phyloP scores from a whole-genome alignment of 2,888 invertebrate genomes.

The Lepidocyrtinus sp. region DNA sequence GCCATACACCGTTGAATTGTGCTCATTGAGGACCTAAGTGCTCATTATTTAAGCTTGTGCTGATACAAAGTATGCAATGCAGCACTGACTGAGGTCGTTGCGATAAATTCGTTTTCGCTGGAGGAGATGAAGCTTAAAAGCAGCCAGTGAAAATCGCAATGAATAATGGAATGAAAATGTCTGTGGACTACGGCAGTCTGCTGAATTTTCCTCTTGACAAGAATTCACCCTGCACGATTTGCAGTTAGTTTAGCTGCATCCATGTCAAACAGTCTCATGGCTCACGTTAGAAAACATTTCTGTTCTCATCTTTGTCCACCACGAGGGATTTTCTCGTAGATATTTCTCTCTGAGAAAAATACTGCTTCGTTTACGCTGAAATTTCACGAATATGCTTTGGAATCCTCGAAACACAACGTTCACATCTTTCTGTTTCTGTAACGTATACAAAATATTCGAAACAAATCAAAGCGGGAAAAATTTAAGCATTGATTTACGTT shows the following conservation, averaged over 20 bases:
- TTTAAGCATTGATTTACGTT: too few relatives aligned
- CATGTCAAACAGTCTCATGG: not conserved
- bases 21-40: too few relatives aligned
- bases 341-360: too few relatives aligned
- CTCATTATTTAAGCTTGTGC: not conserved
- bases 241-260: not conserved
- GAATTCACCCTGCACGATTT: not conserved
- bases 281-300: not conserved
- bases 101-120: not conserved
- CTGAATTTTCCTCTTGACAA: not conserved
- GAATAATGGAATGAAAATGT: not conserved
- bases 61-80: not conserved
- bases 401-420: too few relatives aligned
- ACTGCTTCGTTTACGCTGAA: too few relatives aligned
- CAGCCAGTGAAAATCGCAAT: slow-evolving; percentile 5
- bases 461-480: too few relatives aligned
- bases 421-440: too few relatives aligned
- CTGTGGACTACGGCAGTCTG: not conserved
- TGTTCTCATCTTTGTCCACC: not conserved
- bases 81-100: not conserved
- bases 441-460: too few relatives aligned
- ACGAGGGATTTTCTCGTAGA: slow-evolving; percentile 1
- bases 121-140: slow-evolving; percentile 3
- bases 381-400: too few relatives aligned
- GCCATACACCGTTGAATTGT: too few relatives aligned